Conservation (phyloP, 2,888 invertebrate species). For the Pseudolycoriella hygida region DNA sequence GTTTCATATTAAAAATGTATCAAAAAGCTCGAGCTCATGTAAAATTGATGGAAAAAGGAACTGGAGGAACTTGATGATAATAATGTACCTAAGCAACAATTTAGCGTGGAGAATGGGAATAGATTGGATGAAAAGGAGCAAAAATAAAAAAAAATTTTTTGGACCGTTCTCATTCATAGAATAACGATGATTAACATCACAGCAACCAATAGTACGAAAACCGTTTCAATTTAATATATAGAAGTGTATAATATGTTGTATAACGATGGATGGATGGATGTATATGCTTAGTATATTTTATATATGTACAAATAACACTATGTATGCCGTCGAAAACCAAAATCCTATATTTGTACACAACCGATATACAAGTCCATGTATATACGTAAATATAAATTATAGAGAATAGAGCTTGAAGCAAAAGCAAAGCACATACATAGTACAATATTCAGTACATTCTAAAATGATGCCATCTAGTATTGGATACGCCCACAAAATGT, state of each 20-base stretch:
- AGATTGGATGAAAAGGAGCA: too few species aligned
- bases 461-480: constrained; percentile 3
- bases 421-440: background rate
- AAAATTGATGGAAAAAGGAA: too few species aligned
- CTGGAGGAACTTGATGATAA: too few species aligned
- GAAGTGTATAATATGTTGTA: background rate
- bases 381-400: background rate
- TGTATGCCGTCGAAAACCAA: too few species aligned
- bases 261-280: background rate
- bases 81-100: too few species aligned
- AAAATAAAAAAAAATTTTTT: background rate
- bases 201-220: constrained; percentile 1
- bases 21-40: too few species aligned
- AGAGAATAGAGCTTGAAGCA: too few species aligned
- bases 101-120: too few species aligned
- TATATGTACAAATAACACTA: background rate
- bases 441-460: background rate
- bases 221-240: too few species aligned
- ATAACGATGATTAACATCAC: background rate
- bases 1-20: too few species aligned
- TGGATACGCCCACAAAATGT: constrained; percentile 3
- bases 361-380: background rate
- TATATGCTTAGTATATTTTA: background rate
- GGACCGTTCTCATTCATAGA: constrained; percentile 1
- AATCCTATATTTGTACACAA: background rate